These are phyloP conservation scores for Campylomormyrus numenius DNA, from an alignment of 2,113 vertebrate species.

Conservation along the genomic window DNA sequence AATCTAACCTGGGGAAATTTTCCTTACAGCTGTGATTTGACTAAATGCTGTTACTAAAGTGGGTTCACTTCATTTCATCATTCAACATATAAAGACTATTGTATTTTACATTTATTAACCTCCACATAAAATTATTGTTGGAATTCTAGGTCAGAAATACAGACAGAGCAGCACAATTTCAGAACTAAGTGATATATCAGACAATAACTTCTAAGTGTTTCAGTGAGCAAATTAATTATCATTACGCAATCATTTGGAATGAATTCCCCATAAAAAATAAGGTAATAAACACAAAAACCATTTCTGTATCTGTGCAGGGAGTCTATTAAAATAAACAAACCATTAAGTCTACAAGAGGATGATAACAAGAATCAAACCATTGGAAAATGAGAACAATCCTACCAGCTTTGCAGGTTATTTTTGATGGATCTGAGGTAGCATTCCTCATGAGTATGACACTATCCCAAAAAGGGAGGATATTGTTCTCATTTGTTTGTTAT, in stretches of 20 bases:
- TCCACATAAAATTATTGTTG: not conserved
- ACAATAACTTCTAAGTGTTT: not conserved
- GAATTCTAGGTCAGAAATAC: not conserved
- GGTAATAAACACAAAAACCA: not conserved
- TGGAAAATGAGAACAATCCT: not conserved
- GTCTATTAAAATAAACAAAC: not conserved
- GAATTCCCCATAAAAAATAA: not conserved
- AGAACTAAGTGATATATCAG: not conserved
- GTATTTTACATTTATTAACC: not conserved
- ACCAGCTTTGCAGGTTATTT: not conserved
- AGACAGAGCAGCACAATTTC: not conserved
- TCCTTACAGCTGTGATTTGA: not conserved
- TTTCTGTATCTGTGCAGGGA: not conserved
- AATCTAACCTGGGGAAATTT: not conserved
- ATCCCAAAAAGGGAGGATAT: not conserved
- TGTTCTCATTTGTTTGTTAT: not conserved
- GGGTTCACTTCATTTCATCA: not conserved
- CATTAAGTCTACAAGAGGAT: not conserved
- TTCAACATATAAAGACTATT: not conserved
- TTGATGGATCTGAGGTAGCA: not conserved
- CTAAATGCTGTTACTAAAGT: not conserved
- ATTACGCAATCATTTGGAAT: not conserved
- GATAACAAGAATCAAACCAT: not conserved
- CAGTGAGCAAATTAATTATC: not conserved
- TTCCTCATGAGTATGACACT: not conserved